These are phyloP conservation scores for Eupithecia tripunctaria DNA, from an alignment of 2,888 invertebrate species.

Conservation along the genomic window DNA sequence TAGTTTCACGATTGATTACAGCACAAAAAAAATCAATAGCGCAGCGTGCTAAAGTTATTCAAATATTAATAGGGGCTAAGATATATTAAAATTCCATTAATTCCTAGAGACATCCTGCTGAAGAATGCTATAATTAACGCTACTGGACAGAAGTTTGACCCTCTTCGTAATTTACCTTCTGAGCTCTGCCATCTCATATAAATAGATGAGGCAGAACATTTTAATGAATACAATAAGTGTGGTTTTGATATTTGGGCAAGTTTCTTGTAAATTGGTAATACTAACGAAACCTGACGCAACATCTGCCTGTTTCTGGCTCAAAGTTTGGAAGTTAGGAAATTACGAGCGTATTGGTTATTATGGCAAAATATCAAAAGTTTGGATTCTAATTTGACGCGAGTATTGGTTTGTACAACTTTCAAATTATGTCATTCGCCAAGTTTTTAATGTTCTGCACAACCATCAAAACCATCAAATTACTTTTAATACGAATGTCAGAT, in stretches of 20 bases:
- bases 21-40: no score
- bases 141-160: slow-evolving; percentile 17
- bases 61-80: neutral
- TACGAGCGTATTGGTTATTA: slow-evolving; percentile 39
- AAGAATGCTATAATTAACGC: slow-evolving; percentile 40
- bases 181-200: slow-evolving; percentile 3
- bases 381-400: slow-evolving; percentile 22
- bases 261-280: slow-evolving; percentile 26
- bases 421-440: neutral
- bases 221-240: slow-evolving; percentile 12
- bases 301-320: slow-evolving; percentile 41
- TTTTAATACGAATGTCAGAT: neutral
- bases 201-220: slow-evolving; percentile 9
- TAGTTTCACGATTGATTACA: no score
- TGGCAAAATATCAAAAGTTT: slow-evolving; percentile 33
- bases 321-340: slow-evolving; percentile 38
- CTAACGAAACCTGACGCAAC: slow-evolving; percentile 43
- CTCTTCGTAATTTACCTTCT: slow-evolving; percentile 20
- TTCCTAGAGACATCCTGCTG: slow-evolving; percentile 34
- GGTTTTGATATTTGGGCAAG: slow-evolving; percentile 17
- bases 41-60: neutral
- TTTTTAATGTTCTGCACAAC: neutral
- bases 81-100: slow-evolving; percentile 29
- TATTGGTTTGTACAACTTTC: slow-evolving; percentile 18
- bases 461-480: neutral